These are phyloP conservation scores for Nycticebus coucang DNA, from an alignment of 2,113 vertebrate species.

Conservation along the genomic window DNA sequence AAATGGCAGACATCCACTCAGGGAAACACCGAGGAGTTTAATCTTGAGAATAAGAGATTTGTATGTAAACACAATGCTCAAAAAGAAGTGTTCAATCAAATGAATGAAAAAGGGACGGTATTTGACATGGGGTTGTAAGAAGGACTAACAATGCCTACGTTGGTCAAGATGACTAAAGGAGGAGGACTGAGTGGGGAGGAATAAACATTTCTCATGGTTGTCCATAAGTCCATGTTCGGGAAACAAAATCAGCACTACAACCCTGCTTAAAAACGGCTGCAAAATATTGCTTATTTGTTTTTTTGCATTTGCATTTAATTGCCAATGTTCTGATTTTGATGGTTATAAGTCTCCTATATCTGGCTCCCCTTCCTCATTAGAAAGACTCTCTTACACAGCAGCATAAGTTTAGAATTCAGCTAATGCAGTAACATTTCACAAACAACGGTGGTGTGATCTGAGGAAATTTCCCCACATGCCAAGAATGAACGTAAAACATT, in stretches of 20 bases:
- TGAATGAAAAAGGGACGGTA: not conserved
- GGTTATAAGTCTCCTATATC: not conserved
- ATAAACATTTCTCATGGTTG: not conserved
- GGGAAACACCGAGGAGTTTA: not conserved
- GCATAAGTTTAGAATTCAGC: not conserved
- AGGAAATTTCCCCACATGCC: not conserved
- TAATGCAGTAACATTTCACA: not conserved
- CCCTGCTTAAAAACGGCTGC: not conserved
- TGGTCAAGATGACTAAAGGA: not conserved
- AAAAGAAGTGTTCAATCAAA: not conserved
- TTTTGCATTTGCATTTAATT: slow-evolving; percentile 32
- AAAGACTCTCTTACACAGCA: not conserved
- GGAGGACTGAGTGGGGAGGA: not conserved
- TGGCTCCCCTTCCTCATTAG: slow-evolving; percentile 21
- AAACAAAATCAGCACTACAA: not conserved
- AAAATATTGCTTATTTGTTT: not conserved
- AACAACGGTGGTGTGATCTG: not conserved
- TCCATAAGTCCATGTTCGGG: not conserved
- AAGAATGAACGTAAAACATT: slow-evolving; percentile 38
- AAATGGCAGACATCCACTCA: not conserved
- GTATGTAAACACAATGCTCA: not conserved
- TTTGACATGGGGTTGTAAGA: not conserved
- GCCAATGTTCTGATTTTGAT: slow-evolving; percentile 16
- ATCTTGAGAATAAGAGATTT: not conserved
- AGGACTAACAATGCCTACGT: not conserved